Percentiles rank a stretch among this genome's conserved stretches.
These are phyloP conservation scores for Protobothrops flavoviridis DNA, from an alignment of 2,113 vertebrate genomes.

Conservation along the genomic window DNA sequence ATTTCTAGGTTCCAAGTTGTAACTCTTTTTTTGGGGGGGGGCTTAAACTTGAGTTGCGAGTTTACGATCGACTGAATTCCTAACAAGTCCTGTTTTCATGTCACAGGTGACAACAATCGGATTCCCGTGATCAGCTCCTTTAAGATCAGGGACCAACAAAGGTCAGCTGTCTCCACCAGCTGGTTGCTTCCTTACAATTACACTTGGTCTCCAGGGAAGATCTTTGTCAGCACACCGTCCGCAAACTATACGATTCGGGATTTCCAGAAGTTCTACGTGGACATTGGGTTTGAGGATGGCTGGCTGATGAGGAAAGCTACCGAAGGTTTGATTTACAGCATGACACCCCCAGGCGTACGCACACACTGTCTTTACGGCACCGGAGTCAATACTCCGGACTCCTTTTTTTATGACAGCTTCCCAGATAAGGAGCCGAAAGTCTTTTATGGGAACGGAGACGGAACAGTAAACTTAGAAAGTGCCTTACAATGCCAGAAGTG, in stretches of 20 bases:
- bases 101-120: slow-evolving; percentile 90
- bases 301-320: slow-evolving; percentile 93
- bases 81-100: neutral
- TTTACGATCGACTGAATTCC: neutral
- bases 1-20: neutral
- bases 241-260: slow-evolving; percentile 89
- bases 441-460: slow-evolving; percentile 81
- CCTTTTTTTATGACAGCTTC: slow-evolving; percentile 84
- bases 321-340: slow-evolving; percentile 74
- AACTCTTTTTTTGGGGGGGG: too few relatives aligned
- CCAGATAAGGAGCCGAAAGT: slow-evolving; percentile 89
- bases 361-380: slow-evolving; percentile 90
- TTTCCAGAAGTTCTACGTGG: slow-evolving; percentile 82
- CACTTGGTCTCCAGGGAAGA: slow-evolving; percentile 82
- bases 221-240: slow-evolving; percentile 83
- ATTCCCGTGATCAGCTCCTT: slow-evolving; percentile 90
- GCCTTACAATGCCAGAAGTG: slow-evolving; percentile 83
- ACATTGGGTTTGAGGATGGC: slow-evolving; percentile 85
- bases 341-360: slow-evolving; percentile 79
- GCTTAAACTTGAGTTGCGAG: neutral
- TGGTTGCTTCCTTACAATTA: slow-evolving; percentile 92
- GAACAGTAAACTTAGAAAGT: slow-evolving; percentile 91
- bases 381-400: slow-evolving; percentile 77
- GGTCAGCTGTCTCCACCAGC: slow-evolving; percentile 86
- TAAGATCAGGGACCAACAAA: slow-evolving; percentile 92